These are phyloP conservation scores for Acestrorhynchus altus DNA, from an alignment of 2,797 vertebrate genomes.

Conservation along the genomic window DNA sequence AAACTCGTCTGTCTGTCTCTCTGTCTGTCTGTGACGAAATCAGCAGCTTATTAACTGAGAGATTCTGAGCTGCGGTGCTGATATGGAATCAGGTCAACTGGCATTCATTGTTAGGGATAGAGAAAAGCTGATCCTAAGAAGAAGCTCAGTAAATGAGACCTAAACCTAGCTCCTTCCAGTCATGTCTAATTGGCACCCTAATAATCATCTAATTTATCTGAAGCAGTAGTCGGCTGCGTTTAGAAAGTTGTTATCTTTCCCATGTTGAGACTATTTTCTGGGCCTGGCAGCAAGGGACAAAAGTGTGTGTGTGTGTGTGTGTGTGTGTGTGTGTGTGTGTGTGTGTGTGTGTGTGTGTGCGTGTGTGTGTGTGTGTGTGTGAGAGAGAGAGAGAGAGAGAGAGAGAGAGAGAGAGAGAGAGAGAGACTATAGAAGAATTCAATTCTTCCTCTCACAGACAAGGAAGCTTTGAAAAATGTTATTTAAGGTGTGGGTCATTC, in stretches of 20 bases:
- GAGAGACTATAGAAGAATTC: background rate
- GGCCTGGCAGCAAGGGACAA: background rate
- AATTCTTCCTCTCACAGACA: background rate
- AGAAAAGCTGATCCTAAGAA: background rate
- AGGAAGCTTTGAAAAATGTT: background rate
- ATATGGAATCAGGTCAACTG: constrained; percentile 1
- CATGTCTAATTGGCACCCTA: constrained; percentile 18
- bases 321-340: background rate
- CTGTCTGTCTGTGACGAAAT: background rate
- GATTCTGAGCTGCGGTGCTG: background rate
- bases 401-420: background rate
- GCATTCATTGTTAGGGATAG: constrained; percentile 1
- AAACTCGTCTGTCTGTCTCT: background rate
- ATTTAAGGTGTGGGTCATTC: background rate
- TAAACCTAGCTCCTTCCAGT: background rate
- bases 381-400: background rate
- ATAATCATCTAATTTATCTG: constrained; percentile 2
- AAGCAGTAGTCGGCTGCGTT: background rate
- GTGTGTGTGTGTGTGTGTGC: background rate
- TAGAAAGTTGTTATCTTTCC: background rate
- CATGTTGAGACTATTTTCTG: background rate
- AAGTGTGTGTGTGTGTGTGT: background rate
- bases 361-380: background rate
- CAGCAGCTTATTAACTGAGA: constrained; percentile 4
- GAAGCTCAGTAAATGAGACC: background rate